Conservation (phyloP, 2,888 invertebrate species). For the Hymenopus coronatus region DNA sequence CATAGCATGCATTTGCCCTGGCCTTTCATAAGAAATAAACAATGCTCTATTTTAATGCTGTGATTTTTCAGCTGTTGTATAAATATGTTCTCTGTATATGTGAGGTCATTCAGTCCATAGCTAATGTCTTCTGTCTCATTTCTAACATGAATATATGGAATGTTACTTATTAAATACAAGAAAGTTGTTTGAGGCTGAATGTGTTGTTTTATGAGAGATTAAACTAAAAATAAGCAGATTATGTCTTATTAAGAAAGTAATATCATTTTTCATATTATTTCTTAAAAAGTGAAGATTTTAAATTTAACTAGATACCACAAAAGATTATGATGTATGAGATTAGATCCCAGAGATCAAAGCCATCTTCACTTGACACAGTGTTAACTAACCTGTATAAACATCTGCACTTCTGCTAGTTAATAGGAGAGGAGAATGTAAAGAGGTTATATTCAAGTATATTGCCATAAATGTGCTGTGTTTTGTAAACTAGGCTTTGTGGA, state of each 20-base stretch:
- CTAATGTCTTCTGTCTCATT: background rate
- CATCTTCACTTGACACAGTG: background rate
- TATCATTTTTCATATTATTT: background rate
- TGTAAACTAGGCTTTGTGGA: constrained; percentile 8
- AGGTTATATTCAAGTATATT: background rate
- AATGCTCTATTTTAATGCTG: background rate
- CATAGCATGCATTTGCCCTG: too few relatives aligned
- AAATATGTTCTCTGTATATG: background rate
- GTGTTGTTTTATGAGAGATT: background rate
- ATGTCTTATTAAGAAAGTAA: background rate
- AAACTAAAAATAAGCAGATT: background rate
- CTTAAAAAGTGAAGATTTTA: background rate
- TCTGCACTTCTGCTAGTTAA: background rate
- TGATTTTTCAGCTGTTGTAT: background rate
- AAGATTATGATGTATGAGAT: background rate
- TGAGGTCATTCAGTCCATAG: background rate
- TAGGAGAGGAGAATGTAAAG: background rate
- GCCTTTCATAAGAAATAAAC: background rate
- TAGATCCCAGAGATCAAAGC: background rate
- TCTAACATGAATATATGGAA: background rate
- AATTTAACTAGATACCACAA: background rate
- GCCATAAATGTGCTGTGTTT: background rate
- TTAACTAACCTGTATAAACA: background rate
- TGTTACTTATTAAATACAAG: background rate
- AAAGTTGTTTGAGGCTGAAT: background rate